A percentile compares a stretch with the other conserved stretches of the same genome.
These are phyloP conservation scores for Phengaris arion DNA, from an alignment of 2,888 invertebrate genomes.

Conservation along the genomic window DNA sequence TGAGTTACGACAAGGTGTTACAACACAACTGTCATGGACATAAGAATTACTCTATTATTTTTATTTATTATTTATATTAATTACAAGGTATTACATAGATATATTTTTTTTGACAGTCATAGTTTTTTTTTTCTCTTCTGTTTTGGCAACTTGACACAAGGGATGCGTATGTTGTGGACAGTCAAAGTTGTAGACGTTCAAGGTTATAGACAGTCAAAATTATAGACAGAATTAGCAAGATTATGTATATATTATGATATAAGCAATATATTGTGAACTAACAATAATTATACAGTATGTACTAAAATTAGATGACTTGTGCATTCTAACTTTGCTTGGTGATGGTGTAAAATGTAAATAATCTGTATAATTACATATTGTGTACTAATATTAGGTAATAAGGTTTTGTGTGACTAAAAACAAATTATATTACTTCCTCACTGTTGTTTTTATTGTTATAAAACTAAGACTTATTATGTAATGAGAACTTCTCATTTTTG, in stretches of 20 bases:
- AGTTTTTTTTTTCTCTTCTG: too few relatives aligned
- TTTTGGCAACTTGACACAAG: too few relatives aligned
- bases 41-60: neutral
- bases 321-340: neutral
- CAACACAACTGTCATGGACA: constrained; percentile 9
- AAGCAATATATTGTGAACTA: neutral
- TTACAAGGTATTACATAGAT: neutral
- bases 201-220: neutral
- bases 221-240: neutral
- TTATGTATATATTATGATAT: neutral
- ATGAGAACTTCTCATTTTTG: neutral
- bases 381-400: constrained; percentile 31
- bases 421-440: neutral
- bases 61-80: too few relatives aligned
- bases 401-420: neutral
- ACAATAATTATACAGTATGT: neutral
- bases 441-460: neutral
- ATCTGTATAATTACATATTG: constrained; percentile 34
- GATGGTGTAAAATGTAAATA: constrained; percentile 13
- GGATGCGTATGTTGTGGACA: neutral
- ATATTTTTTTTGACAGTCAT: neutral
- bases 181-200: neutral
- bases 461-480: neutral
- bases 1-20: neutral
- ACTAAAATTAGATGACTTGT: constrained; percentile 1